phyloP scores from a whole-genome alignment of 2,888 invertebrate species.

The Meganola albula region DNA sequence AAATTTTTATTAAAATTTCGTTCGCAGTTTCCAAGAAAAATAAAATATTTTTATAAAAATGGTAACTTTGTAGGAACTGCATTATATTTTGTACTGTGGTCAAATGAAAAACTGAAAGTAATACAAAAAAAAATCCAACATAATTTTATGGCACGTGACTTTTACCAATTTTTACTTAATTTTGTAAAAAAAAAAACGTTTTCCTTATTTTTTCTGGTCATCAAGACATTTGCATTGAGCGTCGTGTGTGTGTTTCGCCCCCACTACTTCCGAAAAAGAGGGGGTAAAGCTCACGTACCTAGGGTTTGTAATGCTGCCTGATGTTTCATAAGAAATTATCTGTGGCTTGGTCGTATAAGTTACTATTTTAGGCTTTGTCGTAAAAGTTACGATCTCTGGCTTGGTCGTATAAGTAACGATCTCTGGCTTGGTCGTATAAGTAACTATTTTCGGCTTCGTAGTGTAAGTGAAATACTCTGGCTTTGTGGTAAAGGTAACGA shows the following conservation, averaged over 20 bases:
- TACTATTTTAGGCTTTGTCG: conserved; percentile 41
- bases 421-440: conserved; percentile 51
- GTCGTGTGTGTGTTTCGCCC: conserved; percentile 48
- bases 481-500: conserved; percentile 43
- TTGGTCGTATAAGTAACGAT: conserved; percentile 37
- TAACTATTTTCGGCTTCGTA: conserved; percentile 52
- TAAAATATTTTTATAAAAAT: conserved; percentile 9
- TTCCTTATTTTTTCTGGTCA: conserved; percentile 48
- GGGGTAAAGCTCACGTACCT: conserved; percentile 59
- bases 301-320: conserved; percentile 59
- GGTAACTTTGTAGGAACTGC: conserved; percentile 44
- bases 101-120: conserved; percentile 15
- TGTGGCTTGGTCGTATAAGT: conserved; percentile 44
- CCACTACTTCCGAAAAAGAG: conserved; percentile 47
- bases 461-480: conserved; percentile 47
- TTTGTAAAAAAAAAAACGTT: conserved; percentile 4
- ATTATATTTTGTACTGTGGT: conserved; percentile 33
- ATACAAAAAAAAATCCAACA: conserved; percentile 12
- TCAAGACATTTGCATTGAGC: conserved; percentile 62
- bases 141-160: conserved; percentile 51
- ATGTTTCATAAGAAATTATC: conserved; percentile 48
- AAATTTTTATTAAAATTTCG: conserved; percentile 10
- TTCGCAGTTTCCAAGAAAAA: conserved; percentile 14
- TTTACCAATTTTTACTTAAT: conserved; percentile 20
- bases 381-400: conserved; percentile 40